These are phyloP conservation scores for Copsychus sechellarum DNA, from an alignment of 2,113 vertebrate genomes.

Conservation along the genomic window DNA sequence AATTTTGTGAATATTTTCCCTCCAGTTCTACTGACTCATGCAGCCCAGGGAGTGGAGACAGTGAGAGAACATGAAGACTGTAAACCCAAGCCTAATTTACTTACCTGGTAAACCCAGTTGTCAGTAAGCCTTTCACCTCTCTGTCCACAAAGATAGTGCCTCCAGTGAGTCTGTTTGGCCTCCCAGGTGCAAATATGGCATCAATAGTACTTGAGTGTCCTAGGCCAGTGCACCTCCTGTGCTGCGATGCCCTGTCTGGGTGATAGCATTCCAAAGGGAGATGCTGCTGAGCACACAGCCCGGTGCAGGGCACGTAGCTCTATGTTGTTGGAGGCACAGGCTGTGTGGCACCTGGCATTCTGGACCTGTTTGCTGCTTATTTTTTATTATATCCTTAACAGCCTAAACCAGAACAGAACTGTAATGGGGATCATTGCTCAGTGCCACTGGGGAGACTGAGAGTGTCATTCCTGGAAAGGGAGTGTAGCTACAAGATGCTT, in stretches of 20 bases:
- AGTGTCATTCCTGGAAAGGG: background rate
- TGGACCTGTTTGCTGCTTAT: background rate
- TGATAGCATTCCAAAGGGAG: background rate
- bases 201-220: background rate
- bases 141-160: background rate
- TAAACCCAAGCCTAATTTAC: background rate
- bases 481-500: background rate
- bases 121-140: background rate
- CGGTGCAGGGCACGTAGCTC: rapidly evolving
- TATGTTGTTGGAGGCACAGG: rapidly evolving
- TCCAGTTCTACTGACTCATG: conserved; percentile 44
- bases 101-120: background rate
- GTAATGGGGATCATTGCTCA: background rate
- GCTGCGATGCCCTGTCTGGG: background rate
- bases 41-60: background rate
- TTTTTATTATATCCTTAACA: background rate
- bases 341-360: background rate
- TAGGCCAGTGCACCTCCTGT: background rate
- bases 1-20: conserved; percentile 31
- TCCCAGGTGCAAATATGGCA: background rate
- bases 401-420: background rate
- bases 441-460: background rate
- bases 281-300: background rate
- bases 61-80: background rate
- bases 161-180: background rate